Conservation (phyloP, 2,888 invertebrate genomes). For the Amiota mariae region DNA sequence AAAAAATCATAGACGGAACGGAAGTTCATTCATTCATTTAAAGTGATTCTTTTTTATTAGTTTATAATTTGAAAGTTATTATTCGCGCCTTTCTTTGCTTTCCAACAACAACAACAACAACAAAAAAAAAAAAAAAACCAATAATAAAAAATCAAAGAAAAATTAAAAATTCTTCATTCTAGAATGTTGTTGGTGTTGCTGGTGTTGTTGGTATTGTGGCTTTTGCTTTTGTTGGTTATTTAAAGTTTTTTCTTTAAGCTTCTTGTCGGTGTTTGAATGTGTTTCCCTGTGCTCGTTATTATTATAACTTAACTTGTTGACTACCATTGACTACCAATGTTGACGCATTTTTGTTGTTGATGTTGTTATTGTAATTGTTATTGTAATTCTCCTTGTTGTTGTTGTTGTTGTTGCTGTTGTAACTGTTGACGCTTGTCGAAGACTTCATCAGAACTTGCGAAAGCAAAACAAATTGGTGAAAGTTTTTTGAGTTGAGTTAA, state of each 20-base stretch:
- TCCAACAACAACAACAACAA: neutral
- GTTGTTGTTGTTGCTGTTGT: constrained; percentile 9
- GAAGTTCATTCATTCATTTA: constrained; percentile 53
- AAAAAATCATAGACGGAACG: constrained; percentile 44
- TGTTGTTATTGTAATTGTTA: neutral
- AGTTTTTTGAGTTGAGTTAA: constrained; percentile 54
- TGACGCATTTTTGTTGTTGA: constrained; percentile 15
- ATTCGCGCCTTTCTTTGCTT: constrained; percentile 31
- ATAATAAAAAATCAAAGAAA: constrained; percentile 22
- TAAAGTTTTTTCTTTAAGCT: constrained; percentile 27
- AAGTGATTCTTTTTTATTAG: constrained; percentile 51
- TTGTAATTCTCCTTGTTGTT: constrained; percentile 32
- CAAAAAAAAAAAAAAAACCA: constrained; percentile 25
- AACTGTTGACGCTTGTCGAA: constrained; percentile 6
- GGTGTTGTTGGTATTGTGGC: neutral
- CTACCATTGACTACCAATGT: no score
- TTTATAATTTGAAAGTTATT: constrained; percentile 64
- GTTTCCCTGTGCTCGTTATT: constrained; percentile 32
- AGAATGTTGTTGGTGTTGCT: constrained; percentile 9
- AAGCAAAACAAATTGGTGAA: constrained; percentile 73
- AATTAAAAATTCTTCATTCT: constrained; percentile 33
- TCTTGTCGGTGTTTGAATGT: constrained; percentile 50
- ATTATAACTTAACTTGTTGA: neutral
- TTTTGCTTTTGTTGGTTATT: neutral
- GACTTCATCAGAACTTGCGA: constrained; percentile 55